phyloP scores from a whole-genome alignment of 2,888 invertebrate genomes.

The Pterostichus madidus region DNA sequence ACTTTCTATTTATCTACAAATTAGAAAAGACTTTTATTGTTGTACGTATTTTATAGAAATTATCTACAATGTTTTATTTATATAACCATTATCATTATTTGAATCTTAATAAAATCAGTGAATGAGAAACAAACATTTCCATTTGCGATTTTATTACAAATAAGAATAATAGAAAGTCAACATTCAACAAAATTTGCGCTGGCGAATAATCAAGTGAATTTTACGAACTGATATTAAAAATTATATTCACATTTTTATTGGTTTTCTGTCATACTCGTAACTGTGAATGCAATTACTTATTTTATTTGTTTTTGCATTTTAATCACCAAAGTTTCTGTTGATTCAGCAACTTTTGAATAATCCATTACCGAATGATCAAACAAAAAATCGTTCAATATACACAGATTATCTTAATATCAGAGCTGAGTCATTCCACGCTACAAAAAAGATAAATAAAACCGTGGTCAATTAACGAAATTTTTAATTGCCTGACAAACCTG shows the following conservation, averaged over 20 bases:
- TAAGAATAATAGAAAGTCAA: too few relatives aligned
- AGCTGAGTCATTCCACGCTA: slow-evolving; percentile 30
- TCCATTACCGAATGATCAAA: slow-evolving; percentile 22
- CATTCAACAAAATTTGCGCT: too few relatives aligned
- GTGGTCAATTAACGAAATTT: slow-evolving; percentile 30
- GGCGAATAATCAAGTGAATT: not conserved
- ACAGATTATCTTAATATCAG: slow-evolving; percentile 24
- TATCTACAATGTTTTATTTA: slow-evolving; percentile 11
- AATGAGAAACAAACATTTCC: too few relatives aligned
- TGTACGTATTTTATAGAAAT: not conserved
- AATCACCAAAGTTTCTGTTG: slow-evolving; percentile 36
- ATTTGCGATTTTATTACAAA: too few relatives aligned
- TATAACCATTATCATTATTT: not conserved
- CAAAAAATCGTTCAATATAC: slow-evolving; percentile 28
- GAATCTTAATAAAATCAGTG: too few relatives aligned
- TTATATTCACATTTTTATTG: not conserved
- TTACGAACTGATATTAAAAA: slow-evolving; percentile 3
- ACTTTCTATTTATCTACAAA: slow-evolving; percentile 26
- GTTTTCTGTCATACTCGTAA: not conserved
- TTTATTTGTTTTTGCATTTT: slow-evolving; percentile 34
- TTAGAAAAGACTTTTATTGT: slow-evolving; percentile 19
- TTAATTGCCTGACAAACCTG: slow-evolving; percentile 29
- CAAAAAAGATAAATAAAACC: slow-evolving; percentile 30
- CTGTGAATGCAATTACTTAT: slow-evolving; percentile 14
- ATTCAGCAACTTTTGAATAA: slow-evolving; percentile 36